Conservation (phyloP, 2,113 vertebrate species). For the Clarias macrocephalus region DNA sequence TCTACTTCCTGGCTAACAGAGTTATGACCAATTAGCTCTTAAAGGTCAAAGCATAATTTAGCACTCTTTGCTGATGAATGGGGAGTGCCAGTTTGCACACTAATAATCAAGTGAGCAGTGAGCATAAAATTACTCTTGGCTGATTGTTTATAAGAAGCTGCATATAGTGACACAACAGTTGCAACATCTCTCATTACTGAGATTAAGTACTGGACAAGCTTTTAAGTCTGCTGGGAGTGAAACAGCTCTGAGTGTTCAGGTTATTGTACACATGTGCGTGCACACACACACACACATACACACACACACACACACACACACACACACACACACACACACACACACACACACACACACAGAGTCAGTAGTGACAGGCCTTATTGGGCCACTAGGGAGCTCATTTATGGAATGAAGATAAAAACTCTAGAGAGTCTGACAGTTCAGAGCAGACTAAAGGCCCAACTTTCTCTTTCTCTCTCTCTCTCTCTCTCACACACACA, state of each 20-base stretch:
- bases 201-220: slow-evolving; percentile 41
- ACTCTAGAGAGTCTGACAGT: slow-evolving; percentile 18
- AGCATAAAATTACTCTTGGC: slow-evolving; percentile 27
- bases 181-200: slow-evolving; percentile 45
- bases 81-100: not conserved
- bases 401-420: slow-evolving; percentile 37
- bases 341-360: not conserved
- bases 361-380: slow-evolving; percentile 13
- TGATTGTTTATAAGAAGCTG: slow-evolving; percentile 40
- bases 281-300: not conserved
- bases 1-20: not conserved
- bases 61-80: slow-evolving; percentile 10
- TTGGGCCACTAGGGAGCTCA: slow-evolving; percentile 27
- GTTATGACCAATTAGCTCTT: slow-evolving; percentile 25
- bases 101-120: slow-evolving; percentile 32
- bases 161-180: slow-evolving; percentile 44
- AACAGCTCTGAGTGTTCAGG: slow-evolving; percentile 44
- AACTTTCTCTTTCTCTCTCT: not conserved
- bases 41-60: slow-evolving; percentile 27
- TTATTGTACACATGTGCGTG: slow-evolving; percentile 37
- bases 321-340: not conserved
- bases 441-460: slow-evolving; percentile 12
- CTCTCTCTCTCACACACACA: not conserved
- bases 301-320: slow-evolving; percentile 26
- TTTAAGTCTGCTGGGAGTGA: slow-evolving; percentile 39